A percentile compares a stretch with the other conserved stretches of the same genome.
These are phyloP conservation scores for Philotrypesis tridentata DNA, from an alignment of 1,140 invertebrate species.

Conservation along the genomic window DNA sequence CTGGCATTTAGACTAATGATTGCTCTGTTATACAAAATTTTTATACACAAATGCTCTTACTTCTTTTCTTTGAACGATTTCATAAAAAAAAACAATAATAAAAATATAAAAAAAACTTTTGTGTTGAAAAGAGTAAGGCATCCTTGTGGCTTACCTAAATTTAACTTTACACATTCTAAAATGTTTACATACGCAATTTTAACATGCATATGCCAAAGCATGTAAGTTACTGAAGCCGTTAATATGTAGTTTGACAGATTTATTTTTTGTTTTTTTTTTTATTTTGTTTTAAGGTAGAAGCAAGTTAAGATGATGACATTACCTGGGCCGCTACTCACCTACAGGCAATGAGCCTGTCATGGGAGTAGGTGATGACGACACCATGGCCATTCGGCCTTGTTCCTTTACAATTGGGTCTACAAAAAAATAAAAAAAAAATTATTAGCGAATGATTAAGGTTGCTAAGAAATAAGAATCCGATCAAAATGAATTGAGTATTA, in stretches of 20 bases:
- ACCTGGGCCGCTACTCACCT: conserved; percentile 79
- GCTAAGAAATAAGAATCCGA: background rate
- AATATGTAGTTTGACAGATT: conserved; percentile 38
- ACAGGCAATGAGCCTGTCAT: conserved; percentile 80
- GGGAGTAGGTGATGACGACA: conserved; percentile 82
- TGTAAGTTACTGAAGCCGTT: conserved; percentile 47
- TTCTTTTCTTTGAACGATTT: conserved; percentile 43
- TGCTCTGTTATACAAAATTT: conserved; percentile 40
- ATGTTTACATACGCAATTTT: conserved; percentile 51
- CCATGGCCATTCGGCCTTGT: conserved; percentile 82
- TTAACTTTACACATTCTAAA: conserved; percentile 50
- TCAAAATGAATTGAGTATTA: background rate
- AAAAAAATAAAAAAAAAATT: conserved; percentile 58
- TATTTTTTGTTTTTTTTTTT: conserved; percentile 50
- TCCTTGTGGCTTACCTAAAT: conserved; percentile 49
- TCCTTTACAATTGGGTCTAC: conserved; percentile 93
- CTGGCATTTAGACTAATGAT: conserved; percentile 42
- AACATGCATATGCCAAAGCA: conserved; percentile 48
- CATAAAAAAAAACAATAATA: conserved; percentile 20
- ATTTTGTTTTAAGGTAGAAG: conserved; percentile 62
- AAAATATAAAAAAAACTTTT: conserved; percentile 41
- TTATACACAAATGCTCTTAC: conserved; percentile 45
- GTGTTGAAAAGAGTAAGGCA: conserved; percentile 52
- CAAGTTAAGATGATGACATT: conserved; percentile 71
- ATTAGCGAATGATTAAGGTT: background rate